phyloP scores from a whole-genome alignment of 92 coral and sea anemone species.

The Pocillopora meandrina region DNA sequence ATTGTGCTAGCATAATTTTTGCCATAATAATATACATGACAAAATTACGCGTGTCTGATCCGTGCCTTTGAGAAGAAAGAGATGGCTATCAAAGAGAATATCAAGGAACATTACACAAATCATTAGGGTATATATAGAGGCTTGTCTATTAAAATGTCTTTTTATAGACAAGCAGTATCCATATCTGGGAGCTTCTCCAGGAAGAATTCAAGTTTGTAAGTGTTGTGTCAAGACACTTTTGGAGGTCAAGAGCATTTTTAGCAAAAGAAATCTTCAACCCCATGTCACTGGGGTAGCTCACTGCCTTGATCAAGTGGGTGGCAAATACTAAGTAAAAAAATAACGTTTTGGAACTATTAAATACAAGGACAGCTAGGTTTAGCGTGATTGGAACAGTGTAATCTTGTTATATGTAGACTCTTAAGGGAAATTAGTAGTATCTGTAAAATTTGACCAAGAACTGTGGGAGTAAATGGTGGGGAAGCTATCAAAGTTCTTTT shows the following conservation, averaged over 20 bases:
- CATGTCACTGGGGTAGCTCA: conserved; percentile 28
- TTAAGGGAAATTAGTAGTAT: conserved; percentile 38
- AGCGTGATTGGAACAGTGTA: conserved; percentile 20
- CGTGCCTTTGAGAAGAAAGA: conserved; percentile 15
- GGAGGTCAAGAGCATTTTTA: conserved; percentile 51
- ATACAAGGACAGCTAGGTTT: background rate
- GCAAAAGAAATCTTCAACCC: conserved; percentile 39
- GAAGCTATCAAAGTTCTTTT: background rate
- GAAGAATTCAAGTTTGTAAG: conserved; percentile 24
- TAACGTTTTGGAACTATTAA: conserved; percentile 3
- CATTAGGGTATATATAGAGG: background rate
- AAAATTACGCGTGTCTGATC: too few relatives aligned
- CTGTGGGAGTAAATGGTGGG: conserved; percentile 26
- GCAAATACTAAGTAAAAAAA: background rate
- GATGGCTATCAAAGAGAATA: background rate
- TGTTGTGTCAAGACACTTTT: conserved; percentile 45
- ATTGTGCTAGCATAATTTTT: too few relatives aligned
- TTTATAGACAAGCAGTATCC: conserved; percentile 29
- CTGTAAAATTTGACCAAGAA: conserved; percentile 1
- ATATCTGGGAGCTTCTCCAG: conserved; percentile 50
- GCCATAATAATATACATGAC: too few relatives aligned
- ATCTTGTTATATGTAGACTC: conserved; percentile 29
- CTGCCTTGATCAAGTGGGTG: conserved; percentile 15
- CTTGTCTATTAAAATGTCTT: conserved; percentile 22
- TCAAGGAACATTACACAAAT: background rate